Conservation (phyloP, 2,113 vertebrate genomes). For the Mirounga angustirostris region DNA sequence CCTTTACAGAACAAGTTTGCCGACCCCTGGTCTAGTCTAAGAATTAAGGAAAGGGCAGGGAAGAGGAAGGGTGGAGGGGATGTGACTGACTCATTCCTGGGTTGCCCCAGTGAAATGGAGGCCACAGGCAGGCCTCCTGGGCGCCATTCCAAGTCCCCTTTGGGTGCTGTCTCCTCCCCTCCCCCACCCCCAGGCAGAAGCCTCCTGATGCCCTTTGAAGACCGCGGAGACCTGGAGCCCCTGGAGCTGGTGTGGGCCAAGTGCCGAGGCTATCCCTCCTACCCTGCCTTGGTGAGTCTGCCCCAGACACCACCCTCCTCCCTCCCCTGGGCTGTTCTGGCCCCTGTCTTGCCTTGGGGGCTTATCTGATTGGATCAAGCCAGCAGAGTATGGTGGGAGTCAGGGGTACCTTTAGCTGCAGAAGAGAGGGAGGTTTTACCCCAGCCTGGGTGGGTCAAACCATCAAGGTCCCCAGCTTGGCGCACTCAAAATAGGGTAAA, state of each 20-base stretch:
- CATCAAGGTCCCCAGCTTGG: background rate
- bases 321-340: conserved; percentile 1
- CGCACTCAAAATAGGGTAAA: background rate
- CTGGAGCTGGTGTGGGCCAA: conserved; percentile 99
- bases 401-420: conserved; percentile 18
- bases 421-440: conserved; percentile 43
- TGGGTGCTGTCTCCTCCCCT: conserved; percentile 81
- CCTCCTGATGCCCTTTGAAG: conserved; percentile 91
- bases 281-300: conserved; percentile 96
- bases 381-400: conserved; percentile 53
- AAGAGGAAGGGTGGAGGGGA: conserved; percentile 72
- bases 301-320: conserved; percentile 69
- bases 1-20: conserved; percentile 39
- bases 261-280: conserved; percentile 98
- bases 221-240: conserved; percentile 93
- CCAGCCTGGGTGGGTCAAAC: background rate
- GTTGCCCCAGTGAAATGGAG: conserved; percentile 59
- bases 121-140: conserved; percentile 69
- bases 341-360: conserved; percentile 65
- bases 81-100: conserved; percentile 39
- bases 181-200: conserved; percentile 88
- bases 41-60: conserved; percentile 53
- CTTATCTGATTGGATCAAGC: conserved; percentile 73
- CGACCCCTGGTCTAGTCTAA: conserved; percentile 40
- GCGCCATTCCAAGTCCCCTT: conserved; percentile 73